Evolutionary conservation across 2,797 vertebrate genomes (phyloP), one percentile per base, ranked within the genome.

Genomic region (Champsocephalus gunnari): DNA sequence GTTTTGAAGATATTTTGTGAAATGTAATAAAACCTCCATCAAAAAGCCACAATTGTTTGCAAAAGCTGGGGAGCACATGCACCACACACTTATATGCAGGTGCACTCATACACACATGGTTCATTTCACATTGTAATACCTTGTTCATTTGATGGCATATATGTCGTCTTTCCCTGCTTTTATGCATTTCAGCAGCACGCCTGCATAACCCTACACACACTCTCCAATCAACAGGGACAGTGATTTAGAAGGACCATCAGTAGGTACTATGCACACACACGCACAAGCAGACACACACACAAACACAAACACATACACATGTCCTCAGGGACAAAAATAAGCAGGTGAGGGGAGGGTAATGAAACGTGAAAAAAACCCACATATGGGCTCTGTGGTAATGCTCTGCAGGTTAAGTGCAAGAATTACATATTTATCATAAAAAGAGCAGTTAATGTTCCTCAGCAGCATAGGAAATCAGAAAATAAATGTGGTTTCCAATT

Each of bases 101-200:
- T 12, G 28, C 67, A 49, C 10, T 34, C 53, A 24, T 1, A 14
- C 58, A 51, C 58, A 34, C 55, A 73, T 16, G 57, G 61, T 50
- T 83, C 72, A 70, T 38, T 86, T 74, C 63, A 64, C 11, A 65
- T 55, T 55, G 38, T 59, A 53, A 73, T 68, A 56, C 5, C 57
- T 50, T 19, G 43, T 60, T 79, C 47, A 49, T 58, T 71, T 66
- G 45, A 75, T 5, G 71, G 61, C 41, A 9, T 75, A 58, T 72
- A 14, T 43, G 32, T 38, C 66, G 17, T 48, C 32, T 62, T 47
- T 63, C 12, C 17, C 51, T 12, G 57, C 48, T 73, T 83, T 84
- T 72, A 83, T 83, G 59, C n/a, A n/a, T 60, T 69, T 77, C 38
- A 57, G 66, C 75, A 43, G 14, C 53, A 71, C 6, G 13, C 49